Evolutionary conservation across 1,140 invertebrate species (phyloP).

Genomic region (Maconellicoccus hirsutus): DNA sequence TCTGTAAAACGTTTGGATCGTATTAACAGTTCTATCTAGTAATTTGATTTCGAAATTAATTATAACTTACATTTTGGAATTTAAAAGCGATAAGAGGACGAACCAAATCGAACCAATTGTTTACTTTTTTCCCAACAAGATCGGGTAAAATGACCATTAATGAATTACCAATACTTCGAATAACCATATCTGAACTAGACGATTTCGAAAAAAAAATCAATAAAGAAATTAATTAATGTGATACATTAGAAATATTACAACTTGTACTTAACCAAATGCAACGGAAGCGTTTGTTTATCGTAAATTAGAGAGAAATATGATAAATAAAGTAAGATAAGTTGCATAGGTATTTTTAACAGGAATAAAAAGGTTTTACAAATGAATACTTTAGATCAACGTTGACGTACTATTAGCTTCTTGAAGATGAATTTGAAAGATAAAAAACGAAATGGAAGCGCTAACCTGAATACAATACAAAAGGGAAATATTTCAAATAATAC

Average conservation of each 20-base stretch:
- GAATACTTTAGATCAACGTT: no score
- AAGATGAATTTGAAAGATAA: neutral
- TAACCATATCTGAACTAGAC: conserved; percentile 71
- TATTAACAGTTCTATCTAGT: no score
- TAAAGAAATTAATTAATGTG: neutral
- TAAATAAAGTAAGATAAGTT: no score
- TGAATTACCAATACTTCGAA: conserved; percentile 79
- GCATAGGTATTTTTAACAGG: no score
- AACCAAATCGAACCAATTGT: conserved; percentile 78
- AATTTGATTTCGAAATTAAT: no score
- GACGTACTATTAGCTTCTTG: neutral
- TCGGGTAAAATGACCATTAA: conserved; percentile 82
- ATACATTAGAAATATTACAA: no score
- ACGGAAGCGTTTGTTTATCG: no score
- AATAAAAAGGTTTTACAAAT: no score
- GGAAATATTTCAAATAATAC: conserved; percentile 95
- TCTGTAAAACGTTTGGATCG: conserved; percentile 47
- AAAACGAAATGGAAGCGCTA: conserved; percentile 31
- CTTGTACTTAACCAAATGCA: no score
- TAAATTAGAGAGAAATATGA: no score
- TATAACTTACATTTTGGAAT: conserved; percentile 80
- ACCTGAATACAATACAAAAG: conserved; percentile 93
- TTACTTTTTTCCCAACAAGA: conserved; percentile 75
- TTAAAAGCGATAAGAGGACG: conserved; percentile 86
- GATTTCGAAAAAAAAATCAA: conserved; percentile 7